Base-by-base conservation (phyloP, 2,888 invertebrate genomes). In the Gymnosoma rotundatum region DNA sequence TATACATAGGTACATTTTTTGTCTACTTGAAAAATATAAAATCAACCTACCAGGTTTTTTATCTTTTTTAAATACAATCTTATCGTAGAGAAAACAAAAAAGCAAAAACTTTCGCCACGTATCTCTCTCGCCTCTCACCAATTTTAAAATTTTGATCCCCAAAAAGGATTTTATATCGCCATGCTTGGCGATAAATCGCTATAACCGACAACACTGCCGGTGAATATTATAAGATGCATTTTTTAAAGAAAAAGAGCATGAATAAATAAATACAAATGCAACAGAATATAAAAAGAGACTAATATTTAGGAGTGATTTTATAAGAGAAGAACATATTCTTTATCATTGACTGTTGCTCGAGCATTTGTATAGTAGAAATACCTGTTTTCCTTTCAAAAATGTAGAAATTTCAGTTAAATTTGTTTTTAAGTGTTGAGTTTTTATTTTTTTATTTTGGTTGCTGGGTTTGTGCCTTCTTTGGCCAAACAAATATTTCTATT, bases 381-480 rank as follows among this genome's bases (percentile, higher is more conserved):
- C 84, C 80, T 64, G 84, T 84, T 84, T 84, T 78, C 61, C 84
- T 76, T 84, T 84, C 78, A 48, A 76, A 83, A 78, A 58, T 69
- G 56, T 81, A 58, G n/a, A 75, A 70, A 75, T 81, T 81, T 81
- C 54, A 52, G 74, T 69, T 75, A 58, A 70, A 58, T 32, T 48
- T 64, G 20, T 63, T 20, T 64, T 54, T 9, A 50, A 42, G 16
- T 52, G 32, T 38, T 42, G 2, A 0, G 3, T 32, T 32, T 32
- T 32, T 5, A 1, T 32, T 32, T 32, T 32, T 66, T 52, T 70
- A 36, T 42, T 42, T 1, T 42, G 10, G 42, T 42, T 32, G n/a
- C 50, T 20, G 14, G 38, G 16, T 14, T 50, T 48, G 25, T 61
- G 52, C 63, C 63, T 25, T 42, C 69, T 70, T 63, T 16, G 32